Conservation (phyloP, 2,113 vertebrate genomes). For the Phoenicopterus ruber region DNA sequence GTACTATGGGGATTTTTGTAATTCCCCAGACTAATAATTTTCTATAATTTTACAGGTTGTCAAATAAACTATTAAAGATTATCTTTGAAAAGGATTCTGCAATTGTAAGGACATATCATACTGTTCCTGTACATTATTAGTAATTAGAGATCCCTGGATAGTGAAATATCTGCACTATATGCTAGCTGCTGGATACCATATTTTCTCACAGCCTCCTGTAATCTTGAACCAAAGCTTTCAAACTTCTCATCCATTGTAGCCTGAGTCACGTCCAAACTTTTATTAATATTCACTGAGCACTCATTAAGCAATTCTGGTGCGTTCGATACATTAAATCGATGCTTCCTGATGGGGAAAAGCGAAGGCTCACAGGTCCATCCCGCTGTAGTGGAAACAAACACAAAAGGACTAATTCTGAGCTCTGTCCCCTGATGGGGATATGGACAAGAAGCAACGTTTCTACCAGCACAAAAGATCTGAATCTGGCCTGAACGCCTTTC, state of each 20-base stretch:
- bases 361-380: not conserved
- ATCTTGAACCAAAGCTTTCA: slow-evolving; percentile 71
- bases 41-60: slow-evolving; percentile 86
- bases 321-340: slow-evolving; percentile 1
- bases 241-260: slow-evolving; percentile 66
- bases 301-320: slow-evolving; percentile 54
- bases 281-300: slow-evolving; percentile 71
- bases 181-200: slow-evolving; percentile 67
- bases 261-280: slow-evolving; percentile 63
- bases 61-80: slow-evolving; percentile 87
- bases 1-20: slow-evolving; percentile 81
- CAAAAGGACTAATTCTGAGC: not conserved
- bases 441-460: not conserved
- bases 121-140: slow-evolving; percentile 80
- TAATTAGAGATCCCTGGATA: slow-evolving; percentile 83
- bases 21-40: slow-evolving; percentile 86
- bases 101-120: slow-evolving; percentile 81
- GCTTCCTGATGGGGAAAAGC: slow-evolving; percentile 47
- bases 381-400: not conserved
- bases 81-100: slow-evolving; percentile 83
- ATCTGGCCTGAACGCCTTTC: not conserved
- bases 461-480: not conserved
- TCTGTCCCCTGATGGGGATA: not conserved
- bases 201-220: slow-evolving; percentile 70
- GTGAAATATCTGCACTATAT: slow-evolving; percentile 73